These are phyloP conservation scores for Capra hircus DNA, from an alignment of 2,113 vertebrate genomes.

Conservation along the genomic window DNA sequence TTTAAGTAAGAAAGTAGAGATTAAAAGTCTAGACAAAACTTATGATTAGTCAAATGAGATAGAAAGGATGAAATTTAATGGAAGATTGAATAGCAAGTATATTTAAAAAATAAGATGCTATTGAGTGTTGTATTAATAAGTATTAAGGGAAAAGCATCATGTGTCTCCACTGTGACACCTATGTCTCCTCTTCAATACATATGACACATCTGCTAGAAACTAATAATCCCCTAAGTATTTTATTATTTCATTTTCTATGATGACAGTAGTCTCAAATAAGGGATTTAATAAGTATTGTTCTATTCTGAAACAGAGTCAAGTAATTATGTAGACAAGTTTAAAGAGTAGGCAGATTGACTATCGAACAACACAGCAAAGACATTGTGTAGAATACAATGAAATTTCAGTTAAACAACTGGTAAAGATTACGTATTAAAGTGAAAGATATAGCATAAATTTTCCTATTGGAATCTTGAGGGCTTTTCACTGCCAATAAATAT, in stretches of 20 bases:
- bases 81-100: neutral
- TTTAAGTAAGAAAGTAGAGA: neutral
- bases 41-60: neutral
- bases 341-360: neutral
- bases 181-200: neutral
- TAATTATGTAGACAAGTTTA: neutral
- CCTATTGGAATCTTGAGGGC: neutral
- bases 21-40: neutral
- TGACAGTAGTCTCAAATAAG: neutral
- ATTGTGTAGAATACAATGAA: neutral
- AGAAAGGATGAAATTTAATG: neutral
- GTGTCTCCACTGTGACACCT: neutral
- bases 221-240: neutral
- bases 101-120: neutral
- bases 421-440: conserved; percentile 5
- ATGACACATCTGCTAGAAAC: neutral
- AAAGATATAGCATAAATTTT: neutral
- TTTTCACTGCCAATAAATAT: neutral
- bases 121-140: neutral
- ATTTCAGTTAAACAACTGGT: neutral
- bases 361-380: neutral
- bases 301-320: neutral
- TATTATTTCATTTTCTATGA: neutral
- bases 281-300: neutral
- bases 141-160: neutral